Conservation (phyloP, 1,140 invertebrate genomes). For the Drosophila burlai region DNA sequence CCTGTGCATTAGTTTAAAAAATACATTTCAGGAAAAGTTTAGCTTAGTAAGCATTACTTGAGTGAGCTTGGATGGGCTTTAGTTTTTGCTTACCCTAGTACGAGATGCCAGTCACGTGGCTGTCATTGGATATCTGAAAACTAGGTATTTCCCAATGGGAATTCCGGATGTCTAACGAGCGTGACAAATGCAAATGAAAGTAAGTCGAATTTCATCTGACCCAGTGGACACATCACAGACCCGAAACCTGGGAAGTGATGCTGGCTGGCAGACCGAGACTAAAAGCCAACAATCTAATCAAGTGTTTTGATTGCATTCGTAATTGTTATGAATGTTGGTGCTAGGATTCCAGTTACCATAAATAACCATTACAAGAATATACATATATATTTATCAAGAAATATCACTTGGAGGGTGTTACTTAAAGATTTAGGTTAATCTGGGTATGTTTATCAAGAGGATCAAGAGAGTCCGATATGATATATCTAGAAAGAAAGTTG, state of each 20-base stretch:
- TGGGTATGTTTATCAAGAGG: neutral
- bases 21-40: constrained; percentile 16
- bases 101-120: constrained; percentile 60
- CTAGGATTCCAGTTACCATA: neutral
- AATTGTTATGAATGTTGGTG: constrained; percentile 31
- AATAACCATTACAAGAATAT: neutral
- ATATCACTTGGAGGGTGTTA: neutral
- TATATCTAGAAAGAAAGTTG: too few relatives aligned
- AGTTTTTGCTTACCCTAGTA: constrained; percentile 1
- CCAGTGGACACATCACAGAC: constrained; percentile 35
- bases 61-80: neutral
- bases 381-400: neutral
- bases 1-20: constrained; percentile 15
- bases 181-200: constrained; percentile 73
- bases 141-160: constrained; percentile 61
- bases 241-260: constrained; percentile 1
- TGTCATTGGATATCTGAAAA: constrained; percentile 65
- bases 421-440: neutral
- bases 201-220: constrained; percentile 44
- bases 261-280: constrained; percentile 3
- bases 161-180: constrained; percentile 66
- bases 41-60: constrained; percentile 29
- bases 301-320: constrained; percentile 36
- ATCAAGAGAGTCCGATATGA: neutral
- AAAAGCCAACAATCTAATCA: constrained; percentile 34